Evolutionary conservation across 2,797 vertebrate genomes (phyloP).

Genomic region (Aphelocoma californica): DNA sequence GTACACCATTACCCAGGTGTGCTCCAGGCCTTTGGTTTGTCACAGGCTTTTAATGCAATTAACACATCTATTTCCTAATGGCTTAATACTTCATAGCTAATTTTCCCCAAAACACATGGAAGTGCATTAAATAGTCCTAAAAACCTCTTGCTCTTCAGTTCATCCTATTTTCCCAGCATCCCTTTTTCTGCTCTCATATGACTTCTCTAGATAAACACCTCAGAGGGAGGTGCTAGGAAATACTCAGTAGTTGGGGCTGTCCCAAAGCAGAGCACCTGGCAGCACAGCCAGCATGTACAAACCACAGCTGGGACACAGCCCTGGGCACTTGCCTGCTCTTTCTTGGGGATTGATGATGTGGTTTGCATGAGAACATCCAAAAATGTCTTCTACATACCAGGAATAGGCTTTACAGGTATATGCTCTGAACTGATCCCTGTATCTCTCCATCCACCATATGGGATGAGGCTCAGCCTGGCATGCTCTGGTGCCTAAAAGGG

Average conservation of each 20-base stretch:
- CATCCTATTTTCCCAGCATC: neutral
- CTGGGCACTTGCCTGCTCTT: neutral
- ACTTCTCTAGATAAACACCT: neutral
- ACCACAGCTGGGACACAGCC: neutral
- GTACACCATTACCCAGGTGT: neutral
- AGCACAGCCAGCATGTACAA: neutral
- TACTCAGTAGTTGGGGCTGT: neutral
- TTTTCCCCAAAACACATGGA: neutral
- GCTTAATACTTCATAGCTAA: neutral
- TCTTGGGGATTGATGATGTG: neutral
- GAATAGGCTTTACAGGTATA: neutral
- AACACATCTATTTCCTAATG: neutral
- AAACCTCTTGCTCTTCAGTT: neutral
- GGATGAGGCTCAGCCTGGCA: neutral
- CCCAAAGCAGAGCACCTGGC: neutral
- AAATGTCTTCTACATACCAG: neutral
- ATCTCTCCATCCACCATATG: rapidly evolving
- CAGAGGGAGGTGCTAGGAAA: neutral
- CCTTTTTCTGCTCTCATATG: neutral
- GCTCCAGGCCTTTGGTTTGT: neutral
- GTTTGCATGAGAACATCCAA: neutral
- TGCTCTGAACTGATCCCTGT: neutral
- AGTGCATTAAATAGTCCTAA: neutral
- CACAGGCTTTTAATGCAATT: neutral
- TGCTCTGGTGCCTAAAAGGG: neutral